phyloP scores from a whole-genome alignment of 2,888 invertebrate species.

The Dinocampus coccinellae region DNA sequence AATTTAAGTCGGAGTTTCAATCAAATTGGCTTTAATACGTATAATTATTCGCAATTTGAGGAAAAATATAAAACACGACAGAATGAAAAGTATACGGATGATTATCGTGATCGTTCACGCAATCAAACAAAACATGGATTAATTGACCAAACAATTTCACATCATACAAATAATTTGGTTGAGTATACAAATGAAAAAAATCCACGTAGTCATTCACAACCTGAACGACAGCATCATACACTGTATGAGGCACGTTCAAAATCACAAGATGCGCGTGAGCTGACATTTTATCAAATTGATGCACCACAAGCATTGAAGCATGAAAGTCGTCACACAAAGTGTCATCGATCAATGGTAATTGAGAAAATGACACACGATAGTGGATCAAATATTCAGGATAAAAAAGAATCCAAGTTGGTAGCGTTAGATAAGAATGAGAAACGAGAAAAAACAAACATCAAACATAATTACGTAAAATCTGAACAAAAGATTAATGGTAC shows the following conservation, averaged over 20 bases:
- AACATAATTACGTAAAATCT: constrained; percentile 51
- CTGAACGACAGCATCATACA: constrained; percentile 59
- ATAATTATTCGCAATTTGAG: constrained; percentile 63
- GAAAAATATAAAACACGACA: constrained; percentile 61
- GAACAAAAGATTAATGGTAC: constrained; percentile 52
- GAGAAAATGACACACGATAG: constrained; percentile 56
- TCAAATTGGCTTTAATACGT: constrained; percentile 61
- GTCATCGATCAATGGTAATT: constrained; percentile 46
- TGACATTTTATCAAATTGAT: constrained; percentile 62
- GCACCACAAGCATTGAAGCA: constrained; percentile 55
- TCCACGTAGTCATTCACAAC: constrained; percentile 61
- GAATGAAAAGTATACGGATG: constrained; percentile 57
- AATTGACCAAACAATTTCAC: constrained; percentile 46
- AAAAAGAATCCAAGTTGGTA: constrained; percentile 33
- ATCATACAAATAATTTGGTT: constrained; percentile 48
- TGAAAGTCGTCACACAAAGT: constrained; percentile 55
- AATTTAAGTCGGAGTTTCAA: constrained; percentile 61
- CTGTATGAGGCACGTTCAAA: constrained; percentile 60
- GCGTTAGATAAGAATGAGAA: constrained; percentile 47
- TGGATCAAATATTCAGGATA: constrained; percentile 48
- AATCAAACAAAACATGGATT: constrained; percentile 51
- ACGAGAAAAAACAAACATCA: constrained; percentile 48
- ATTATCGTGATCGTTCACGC: constrained; percentile 57
- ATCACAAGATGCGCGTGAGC: constrained; percentile 61
- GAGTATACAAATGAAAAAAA: constrained; percentile 55